Evolutionary conservation across 2,797 vertebrate species (phyloP).

Genomic region (Sebastolobus altivelis): DNA sequence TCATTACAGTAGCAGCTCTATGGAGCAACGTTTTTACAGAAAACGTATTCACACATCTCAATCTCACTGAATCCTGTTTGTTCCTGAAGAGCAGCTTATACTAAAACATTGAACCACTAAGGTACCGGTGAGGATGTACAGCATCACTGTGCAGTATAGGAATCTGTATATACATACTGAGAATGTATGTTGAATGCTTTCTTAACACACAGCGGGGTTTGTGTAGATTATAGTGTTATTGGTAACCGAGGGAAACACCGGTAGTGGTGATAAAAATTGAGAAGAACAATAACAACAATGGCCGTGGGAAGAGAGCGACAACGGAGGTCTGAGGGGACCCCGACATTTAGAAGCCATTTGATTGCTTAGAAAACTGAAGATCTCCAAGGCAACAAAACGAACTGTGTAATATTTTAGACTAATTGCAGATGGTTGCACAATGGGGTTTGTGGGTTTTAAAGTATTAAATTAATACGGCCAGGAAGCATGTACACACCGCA

Average conservation of each 20-base stretch:
- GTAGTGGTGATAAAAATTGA: constrained; percentile 31
- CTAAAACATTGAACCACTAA: neutral
- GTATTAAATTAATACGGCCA: constrained; percentile 39
- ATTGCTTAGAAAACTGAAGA: constrained; percentile 25
- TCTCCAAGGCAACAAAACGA: constrained; percentile 35
- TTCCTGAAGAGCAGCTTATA: neutral
- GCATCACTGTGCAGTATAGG: neutral
- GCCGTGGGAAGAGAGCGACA: constrained; percentile 14
- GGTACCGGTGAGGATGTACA: neutral
- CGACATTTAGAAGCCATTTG: constrained; percentile 31
- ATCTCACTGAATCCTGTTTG: neutral
- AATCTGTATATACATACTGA: neutral
- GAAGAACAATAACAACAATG: constrained; percentile 27
- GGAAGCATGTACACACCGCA: constrained; percentile 4
- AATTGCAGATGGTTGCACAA: constrained; percentile 44
- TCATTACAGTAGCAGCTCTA: neutral
- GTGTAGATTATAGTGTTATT: constrained; percentile 39
- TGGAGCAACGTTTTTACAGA: neutral
- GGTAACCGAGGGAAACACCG: constrained; percentile 15
- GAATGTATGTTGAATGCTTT: neutral
- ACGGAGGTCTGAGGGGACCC: neutral
- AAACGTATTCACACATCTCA: too few species aligned
- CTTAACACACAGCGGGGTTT: neutral
- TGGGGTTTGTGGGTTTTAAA: constrained; percentile 17
- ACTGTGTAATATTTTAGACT: constrained; percentile 43